phyloP scores from a whole-genome alignment of 2,888 invertebrate genomes.

The Idaea aversata region DNA sequence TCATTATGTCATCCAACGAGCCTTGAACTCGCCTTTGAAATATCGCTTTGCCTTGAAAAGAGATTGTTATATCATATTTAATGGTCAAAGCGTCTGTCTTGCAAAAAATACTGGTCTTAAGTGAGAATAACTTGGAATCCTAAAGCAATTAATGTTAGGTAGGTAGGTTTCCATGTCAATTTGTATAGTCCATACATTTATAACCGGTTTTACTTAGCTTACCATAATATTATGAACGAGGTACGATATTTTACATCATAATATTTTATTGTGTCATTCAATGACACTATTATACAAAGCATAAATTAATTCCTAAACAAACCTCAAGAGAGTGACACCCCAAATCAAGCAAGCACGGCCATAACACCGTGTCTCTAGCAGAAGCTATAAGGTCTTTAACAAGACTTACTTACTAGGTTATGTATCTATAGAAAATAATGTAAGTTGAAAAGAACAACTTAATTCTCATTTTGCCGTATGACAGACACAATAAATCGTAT shows the following conservation, averaged over 20 bases:
- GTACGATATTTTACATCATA: not conserved
- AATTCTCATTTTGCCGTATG: not conserved
- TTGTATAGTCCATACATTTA: too few species aligned
- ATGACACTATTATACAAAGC: not conserved
- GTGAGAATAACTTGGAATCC: not conserved
- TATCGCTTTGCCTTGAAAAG: constrained; percentile 6
- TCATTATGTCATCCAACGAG: constrained; percentile 33
- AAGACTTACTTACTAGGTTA: too few species aligned
- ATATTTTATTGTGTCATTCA: not conserved
- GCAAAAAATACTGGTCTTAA: not conserved
- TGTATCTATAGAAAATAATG: too few species aligned
- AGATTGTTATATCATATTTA: constrained; percentile 5
- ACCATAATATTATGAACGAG: constrained; percentile 2
- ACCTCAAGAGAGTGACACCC: too few species aligned
- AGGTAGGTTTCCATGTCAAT: not conserved
- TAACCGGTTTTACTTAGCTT: not conserved
- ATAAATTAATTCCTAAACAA: not conserved
- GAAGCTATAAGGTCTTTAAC: too few species aligned
- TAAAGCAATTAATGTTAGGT: not conserved
- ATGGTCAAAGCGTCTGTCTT: not conserved
- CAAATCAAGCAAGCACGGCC: too few species aligned
- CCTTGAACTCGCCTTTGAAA: constrained; percentile 39
- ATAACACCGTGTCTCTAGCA: too few species aligned
- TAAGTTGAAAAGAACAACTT: not conserved
- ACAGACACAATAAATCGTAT: constrained; percentile 15